phyloP scores from a whole-genome alignment of 2,888 invertebrate genomes.

The Megaustenia siamemsis region DNA sequence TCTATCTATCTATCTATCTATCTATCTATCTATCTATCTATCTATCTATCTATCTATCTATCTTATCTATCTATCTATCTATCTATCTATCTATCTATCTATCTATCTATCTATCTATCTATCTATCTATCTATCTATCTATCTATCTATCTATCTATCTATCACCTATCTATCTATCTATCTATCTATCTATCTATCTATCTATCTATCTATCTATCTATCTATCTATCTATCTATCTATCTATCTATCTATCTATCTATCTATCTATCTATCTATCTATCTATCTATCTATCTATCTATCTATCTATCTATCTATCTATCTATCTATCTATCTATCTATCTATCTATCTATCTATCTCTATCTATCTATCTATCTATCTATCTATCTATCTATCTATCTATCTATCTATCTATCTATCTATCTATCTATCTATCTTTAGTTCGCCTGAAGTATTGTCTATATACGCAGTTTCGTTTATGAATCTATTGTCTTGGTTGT shows the following conservation, averaged over 20 bases:
- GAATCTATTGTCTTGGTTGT: too few species aligned
- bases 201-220: conserved; percentile 8
- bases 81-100: conserved; percentile 11
- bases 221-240: conserved; percentile 14
- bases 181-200: neutral
- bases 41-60: conserved; percentile 25
- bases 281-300: conserved; percentile 1
- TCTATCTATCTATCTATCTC: conserved; percentile 14
- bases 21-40: conserved; percentile 20
- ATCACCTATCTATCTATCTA: neutral
- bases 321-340: neutral
- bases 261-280: conserved; percentile 7
- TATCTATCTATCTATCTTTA: too few species aligned
- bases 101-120: neutral
- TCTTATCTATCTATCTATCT: conserved; percentile 13
- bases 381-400: neutral
- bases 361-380: conserved; percentile 8
- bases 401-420: neutral
- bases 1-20: conserved; percentile 11
- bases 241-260: conserved; percentile 14
- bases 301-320: neutral
- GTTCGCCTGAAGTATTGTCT: too few species aligned
- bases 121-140: neutral
- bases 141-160: conserved; percentile 3
- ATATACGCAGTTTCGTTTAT: too few species aligned